Evolutionary conservation across 2,888 invertebrate species (phyloP).

Genomic region (Isotomurus palustris): DNA sequence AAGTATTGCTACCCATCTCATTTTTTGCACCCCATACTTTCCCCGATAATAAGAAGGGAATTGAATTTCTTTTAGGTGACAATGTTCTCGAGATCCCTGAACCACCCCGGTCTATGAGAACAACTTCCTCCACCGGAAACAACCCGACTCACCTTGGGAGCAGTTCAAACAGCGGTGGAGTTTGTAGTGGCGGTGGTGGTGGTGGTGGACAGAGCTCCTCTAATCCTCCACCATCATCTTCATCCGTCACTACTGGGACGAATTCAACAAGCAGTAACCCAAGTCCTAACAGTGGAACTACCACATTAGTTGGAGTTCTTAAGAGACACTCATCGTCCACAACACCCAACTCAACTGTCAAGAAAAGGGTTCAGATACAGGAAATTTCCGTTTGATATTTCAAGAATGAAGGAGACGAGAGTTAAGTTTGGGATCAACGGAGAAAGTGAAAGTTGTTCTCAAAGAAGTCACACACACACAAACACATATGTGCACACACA

Average conservation of each 20-base stretch:
- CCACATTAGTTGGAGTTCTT: constrained; percentile 48
- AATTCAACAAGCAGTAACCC: constrained; percentile 56
- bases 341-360: constrained; percentile 55
- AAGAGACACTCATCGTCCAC: constrained; percentile 47
- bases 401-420: neutral
- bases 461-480: too few species aligned
- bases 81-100: constrained; percentile 28
- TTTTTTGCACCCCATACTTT: too few species aligned
- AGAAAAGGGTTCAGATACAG: constrained; percentile 87
- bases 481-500: too few species aligned
- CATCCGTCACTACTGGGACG: constrained; percentile 1
- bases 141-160: constrained; percentile 2
- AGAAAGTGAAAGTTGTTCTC: neutral
- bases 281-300: constrained; percentile 47
- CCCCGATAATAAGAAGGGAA: too few species aligned
- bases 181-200: neutral
- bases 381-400: constrained; percentile 72
- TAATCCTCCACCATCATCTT: neutral
- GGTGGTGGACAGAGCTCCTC: neutral
- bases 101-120: constrained; percentile 22
- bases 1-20: too few species aligned
- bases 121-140: constrained; percentile 21
- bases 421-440: neutral
- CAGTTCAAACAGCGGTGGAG: neutral
- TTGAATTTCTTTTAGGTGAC: too few species aligned